Base-by-base conservation (phyloP, 2,888 invertebrate species). In the Orthonevra nobilis region DNA sequence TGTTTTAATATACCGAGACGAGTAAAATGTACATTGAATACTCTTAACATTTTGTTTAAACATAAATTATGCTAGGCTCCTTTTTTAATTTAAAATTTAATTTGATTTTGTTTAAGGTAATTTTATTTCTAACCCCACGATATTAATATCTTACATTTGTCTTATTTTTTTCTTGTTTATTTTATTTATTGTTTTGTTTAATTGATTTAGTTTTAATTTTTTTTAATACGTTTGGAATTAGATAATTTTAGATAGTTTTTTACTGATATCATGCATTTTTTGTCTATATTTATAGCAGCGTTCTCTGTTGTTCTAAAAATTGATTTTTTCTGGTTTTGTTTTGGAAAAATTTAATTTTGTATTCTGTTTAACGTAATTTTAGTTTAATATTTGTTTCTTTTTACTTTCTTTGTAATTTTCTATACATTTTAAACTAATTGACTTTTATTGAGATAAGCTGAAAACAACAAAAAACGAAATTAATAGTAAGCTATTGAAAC, bases 391-490 rank as follows among this genome's bases (percentile, higher is more conserved):
- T 5, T 15, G 6, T 28, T 69, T 46, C 6, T 46, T 34, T 60
- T 52, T 48, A 28, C n/a, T n/a, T n/a, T n/a, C n/a, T 30, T 36
- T 66, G n/a, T 19, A 54, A 63, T 75, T 75, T 69, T 75, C 44
- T 75, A 60, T 63, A 69, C 72, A 14, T 81, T 66, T 28, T 48
- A 56, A 75, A 75, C 75, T 77, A 77, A 77, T 81, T 89, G 88
- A 88, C 88, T 87, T 85, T 85, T 88, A 88, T 88, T 88, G 87
- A 87, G 68, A 81, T 68, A 69, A 81, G 58, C 56, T 56, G 46
- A 64, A 63, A 54, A 56, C 34, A 61, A 63, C 36, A 15, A 44
- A 26, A 28, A 42, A 36, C 5, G 23, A 23, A 23, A 5, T 23
- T 23, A 46, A 50, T 60, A 42, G 38, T 38, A 66, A 46, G 73